Conservation (phyloP, 2,797 vertebrate species). For the Alcedo atthis region DNA sequence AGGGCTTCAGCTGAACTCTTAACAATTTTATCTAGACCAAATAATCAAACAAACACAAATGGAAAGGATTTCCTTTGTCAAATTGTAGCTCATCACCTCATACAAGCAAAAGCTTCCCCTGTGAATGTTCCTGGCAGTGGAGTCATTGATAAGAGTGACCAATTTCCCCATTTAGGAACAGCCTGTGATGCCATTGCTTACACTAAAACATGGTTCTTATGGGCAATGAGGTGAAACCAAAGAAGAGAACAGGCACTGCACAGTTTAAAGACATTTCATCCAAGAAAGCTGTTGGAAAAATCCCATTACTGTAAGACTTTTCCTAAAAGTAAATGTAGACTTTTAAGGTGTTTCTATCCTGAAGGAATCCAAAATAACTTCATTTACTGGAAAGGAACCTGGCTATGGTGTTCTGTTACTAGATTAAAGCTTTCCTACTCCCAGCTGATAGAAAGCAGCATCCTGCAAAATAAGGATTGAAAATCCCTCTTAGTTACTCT, state of each 20-base stretch:
- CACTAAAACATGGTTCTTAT: fast-evolving
- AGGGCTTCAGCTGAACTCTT: neutral
- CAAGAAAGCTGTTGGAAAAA: neutral
- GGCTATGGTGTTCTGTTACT: neutral
- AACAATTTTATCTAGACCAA: slow-evolving; percentile 21
- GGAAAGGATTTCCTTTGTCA: slow-evolving; percentile 12
- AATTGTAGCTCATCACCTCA: neutral
- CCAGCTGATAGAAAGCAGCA: neutral
- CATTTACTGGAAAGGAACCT: neutral
- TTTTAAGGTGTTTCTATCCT: neutral
- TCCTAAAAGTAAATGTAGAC: neutral
- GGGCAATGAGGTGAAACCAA: neutral
- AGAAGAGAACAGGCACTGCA: neutral
- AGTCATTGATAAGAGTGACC: neutral
- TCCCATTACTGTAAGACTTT: neutral
- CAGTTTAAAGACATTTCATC: neutral
- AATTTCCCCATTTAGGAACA: neutral
- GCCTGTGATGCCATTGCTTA: neutral
- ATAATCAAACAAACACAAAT: slow-evolving; percentile 1
- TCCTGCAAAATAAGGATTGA: neutral
- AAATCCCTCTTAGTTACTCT: neutral
- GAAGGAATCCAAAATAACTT: neutral
- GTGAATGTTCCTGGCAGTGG: neutral
- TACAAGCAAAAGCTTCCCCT: neutral
- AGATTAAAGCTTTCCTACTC: neutral